Evolutionary conservation across 1,140 invertebrate genomes (phyloP).

Genomic region (Bactericera cockerelli): DNA sequence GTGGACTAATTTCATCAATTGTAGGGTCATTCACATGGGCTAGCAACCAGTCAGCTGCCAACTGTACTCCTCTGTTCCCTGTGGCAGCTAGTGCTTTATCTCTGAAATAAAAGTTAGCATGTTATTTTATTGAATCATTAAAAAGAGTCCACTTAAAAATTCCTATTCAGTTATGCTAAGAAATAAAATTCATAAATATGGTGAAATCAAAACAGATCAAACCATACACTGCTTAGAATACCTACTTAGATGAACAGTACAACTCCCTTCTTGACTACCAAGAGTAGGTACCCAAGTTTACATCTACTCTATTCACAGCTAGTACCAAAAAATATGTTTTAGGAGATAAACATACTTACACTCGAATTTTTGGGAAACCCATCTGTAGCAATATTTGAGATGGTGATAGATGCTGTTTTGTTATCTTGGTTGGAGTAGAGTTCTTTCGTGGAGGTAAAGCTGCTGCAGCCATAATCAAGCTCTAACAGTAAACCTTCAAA

Average conservation of each 20-base stretch:
- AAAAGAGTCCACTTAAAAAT: neutral
- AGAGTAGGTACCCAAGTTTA: no score
- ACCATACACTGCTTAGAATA: no score
- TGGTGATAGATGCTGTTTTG: conserved; percentile 54
- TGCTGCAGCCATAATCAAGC: conserved; percentile 19
- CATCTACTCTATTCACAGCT: no score
- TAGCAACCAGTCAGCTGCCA: conserved; percentile 77
- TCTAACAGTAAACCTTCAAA: no score
- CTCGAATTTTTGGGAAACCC: conserved; percentile 71
- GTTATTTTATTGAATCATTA: neutral
- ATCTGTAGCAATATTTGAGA: conserved; percentile 68
- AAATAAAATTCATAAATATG: neutral
- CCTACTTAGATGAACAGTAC: no score
- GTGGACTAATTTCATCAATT: conserved; percentile 51
- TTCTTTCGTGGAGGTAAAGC: conserved; percentile 27
- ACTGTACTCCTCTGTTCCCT: conserved; percentile 64
- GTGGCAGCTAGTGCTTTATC: conserved; percentile 81
- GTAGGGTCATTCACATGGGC: conserved; percentile 71
- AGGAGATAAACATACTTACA: conserved; percentile 50
- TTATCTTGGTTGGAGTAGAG: conserved; percentile 25
- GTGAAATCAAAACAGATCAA: no score
- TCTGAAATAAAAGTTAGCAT: conserved; percentile 39
- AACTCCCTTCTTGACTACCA: no score
- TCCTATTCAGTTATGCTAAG: neutral
- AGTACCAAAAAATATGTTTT: no score